phyloP scores from a whole-genome alignment of 2,797 vertebrate genomes.

The Thamnophis elegans region DNA sequence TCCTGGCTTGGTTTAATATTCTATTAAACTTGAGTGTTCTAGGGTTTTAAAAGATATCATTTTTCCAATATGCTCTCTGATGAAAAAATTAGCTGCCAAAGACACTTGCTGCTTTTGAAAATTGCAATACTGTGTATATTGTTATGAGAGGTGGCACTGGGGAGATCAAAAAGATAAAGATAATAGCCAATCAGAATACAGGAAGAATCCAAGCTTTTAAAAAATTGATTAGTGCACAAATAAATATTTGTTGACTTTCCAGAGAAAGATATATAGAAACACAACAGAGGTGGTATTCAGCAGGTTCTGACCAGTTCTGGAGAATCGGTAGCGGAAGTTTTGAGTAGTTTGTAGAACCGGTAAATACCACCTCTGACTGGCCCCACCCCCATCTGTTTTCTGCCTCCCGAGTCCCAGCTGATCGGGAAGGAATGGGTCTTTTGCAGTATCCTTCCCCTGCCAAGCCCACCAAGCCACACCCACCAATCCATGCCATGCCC shows the following conservation, averaged over 20 bases:
- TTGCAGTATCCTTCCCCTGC: too few relatives aligned
- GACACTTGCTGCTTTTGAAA: constrained; percentile 10
- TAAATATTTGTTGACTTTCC: constrained; percentile 23
- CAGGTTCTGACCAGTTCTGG: too few relatives aligned
- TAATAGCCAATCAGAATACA: neutral
- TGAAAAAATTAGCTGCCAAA: constrained; percentile 19
- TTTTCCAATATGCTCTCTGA: constrained; percentile 23
- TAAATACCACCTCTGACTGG: too few relatives aligned
- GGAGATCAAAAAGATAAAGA: neutral
- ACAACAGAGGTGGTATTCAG: constrained; percentile 7
- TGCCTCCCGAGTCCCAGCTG: too few relatives aligned
- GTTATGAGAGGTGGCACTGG: neutral
- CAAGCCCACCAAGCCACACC: too few relatives aligned
- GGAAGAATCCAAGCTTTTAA: constrained; percentile 20
- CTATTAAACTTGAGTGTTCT: constrained; percentile 33
- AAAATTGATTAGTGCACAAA: constrained; percentile 1
- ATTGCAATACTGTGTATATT: neutral
- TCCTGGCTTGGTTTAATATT: constrained; percentile 32
- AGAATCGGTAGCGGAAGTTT: too few relatives aligned
- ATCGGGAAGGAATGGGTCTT: too few relatives aligned
- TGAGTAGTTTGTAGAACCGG: too few relatives aligned
- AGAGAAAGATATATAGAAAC: neutral
- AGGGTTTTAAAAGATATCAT: constrained; percentile 19
- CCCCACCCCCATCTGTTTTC: too few relatives aligned
- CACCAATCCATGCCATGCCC: too few relatives aligned